Base-by-base conservation (phyloP, 2,888 invertebrate species). In the Conus canariensis region DNA sequence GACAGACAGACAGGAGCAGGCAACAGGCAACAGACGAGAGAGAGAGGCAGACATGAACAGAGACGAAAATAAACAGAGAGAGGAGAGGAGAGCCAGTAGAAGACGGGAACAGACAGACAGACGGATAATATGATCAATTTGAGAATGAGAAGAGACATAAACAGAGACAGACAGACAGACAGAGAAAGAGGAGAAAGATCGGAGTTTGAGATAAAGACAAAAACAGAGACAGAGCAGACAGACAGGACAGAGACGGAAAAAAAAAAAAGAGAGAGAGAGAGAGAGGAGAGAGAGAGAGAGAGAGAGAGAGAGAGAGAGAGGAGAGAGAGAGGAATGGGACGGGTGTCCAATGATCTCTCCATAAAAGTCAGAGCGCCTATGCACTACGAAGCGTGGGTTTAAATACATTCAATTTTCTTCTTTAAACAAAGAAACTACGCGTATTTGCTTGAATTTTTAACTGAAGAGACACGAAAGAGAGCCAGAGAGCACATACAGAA, bases 181-280 rank as follows among this genome's bases (percentile, higher is more conserved):
- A 77, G 74, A 77, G 74, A 74, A 4, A 74, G 74, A 74, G 74
- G 74, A 77, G 74, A 77, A 14, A 77, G 74, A 77, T 12, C 10
- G 19, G 22, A 74, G 22, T 12, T 7, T 45, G 45, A 45, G 45
- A 45, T 8, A 45, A 3, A 64, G 64, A 64, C 12, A 7, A 0
- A 64, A 16, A 77, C 16, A 77, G 74, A 77, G 25, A 10, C 16
- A 77, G 74, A 77, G 22, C 16, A 77, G 74, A 77, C 1, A 77
- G 74, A 77, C 2, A 77, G 74, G 74, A 74, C 10, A 74, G 74
- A 74, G 74, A 74, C 10, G 19, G 74, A 74, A 19, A 74, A 19
- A 74, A 19, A 74, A 19, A 74, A 74, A 7, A 74, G 74, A 77
- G 74, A 77, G 25, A 77, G 74, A 77, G 74, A 77, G 74, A 77